These are phyloP conservation scores for Amorpha juglandis DNA, from an alignment of 2,888 invertebrate species.

Conservation along the genomic window DNA sequence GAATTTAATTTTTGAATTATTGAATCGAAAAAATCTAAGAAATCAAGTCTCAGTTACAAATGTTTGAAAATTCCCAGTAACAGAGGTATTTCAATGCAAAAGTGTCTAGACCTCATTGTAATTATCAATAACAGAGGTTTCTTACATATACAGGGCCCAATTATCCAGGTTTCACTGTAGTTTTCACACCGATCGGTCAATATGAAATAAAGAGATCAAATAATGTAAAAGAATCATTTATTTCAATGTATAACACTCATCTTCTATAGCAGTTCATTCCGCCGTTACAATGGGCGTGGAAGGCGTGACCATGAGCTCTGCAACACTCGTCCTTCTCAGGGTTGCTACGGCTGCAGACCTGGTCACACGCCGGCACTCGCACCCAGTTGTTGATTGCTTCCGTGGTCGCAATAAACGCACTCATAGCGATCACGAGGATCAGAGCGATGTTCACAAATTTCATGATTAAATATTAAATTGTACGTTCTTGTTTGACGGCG, in stretches of 20 bases:
- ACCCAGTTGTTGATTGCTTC: slow-evolving; percentile 5
- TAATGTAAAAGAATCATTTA: background rate
- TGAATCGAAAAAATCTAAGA: too few relatives aligned
- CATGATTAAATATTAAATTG: background rate
- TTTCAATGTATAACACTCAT: background rate
- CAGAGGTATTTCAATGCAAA: too few relatives aligned
- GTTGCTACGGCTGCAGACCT: slow-evolving; percentile 4
- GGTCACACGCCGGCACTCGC: background rate
- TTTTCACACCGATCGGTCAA: background rate
- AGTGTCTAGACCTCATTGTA: too few relatives aligned
- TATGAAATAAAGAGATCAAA: background rate
- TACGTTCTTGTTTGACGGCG: background rate
- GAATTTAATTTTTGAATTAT: too few relatives aligned
- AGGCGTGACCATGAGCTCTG: background rate
- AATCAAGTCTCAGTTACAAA: too few relatives aligned
- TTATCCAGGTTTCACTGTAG: too few relatives aligned
- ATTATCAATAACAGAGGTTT: too few relatives aligned
- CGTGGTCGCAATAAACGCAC: background rate
- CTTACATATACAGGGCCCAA: too few relatives aligned
- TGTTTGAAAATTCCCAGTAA: too few relatives aligned
- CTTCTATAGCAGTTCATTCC: slow-evolving; percentile 2
- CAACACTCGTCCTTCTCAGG: slow-evolving; percentile 1
- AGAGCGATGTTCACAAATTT: background rate
- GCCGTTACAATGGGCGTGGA: background rate
- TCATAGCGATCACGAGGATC: background rate